A percentile compares a stretch with the other conserved stretches of the same genome.
Conservation (phyloP, 2,888 invertebrate species). For the Ditylenchus weischeri region DNA sequence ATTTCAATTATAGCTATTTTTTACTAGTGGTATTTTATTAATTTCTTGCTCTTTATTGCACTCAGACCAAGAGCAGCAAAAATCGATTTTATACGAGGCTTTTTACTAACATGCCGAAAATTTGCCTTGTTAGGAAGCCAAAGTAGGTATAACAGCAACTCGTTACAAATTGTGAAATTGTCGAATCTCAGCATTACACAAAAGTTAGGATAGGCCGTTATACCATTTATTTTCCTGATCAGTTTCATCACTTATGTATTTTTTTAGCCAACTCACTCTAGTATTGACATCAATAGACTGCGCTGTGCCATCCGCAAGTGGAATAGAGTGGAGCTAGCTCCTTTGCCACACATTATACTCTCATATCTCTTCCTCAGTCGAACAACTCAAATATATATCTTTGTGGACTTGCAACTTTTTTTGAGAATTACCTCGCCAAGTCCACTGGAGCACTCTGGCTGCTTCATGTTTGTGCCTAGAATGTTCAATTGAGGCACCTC, state of each 20-base stretch:
- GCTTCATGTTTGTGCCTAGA: constrained; percentile 81
- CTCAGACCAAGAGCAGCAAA: too few relatives aligned
- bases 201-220: too few relatives aligned
- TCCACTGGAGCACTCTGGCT: constrained; percentile 95
- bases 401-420: too few relatives aligned
- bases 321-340: constrained; percentile 20
- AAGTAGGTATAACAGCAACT: too few relatives aligned
- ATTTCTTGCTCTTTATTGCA: too few relatives aligned
- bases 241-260: neutral
- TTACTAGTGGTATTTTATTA: too few relatives aligned
- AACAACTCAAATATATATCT: constrained; percentile 18
- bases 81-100: too few relatives aligned
- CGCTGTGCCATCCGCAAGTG: constrained; percentile 43
- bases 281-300: constrained; percentile 42
- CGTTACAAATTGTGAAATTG: too few relatives aligned
- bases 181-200: neutral
- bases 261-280: constrained; percentile 29
- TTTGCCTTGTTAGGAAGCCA: too few relatives aligned
- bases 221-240: neutral
- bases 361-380: constrained; percentile 30
- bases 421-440: constrained; percentile 68
- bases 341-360: neutral
- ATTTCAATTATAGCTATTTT: too few relatives aligned
- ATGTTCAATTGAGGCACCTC: neutral
- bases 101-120: too few relatives aligned